phyloP scores from a whole-genome alignment of 2,797 vertebrate genomes.

The Neosalanx taihuensis region DNA sequence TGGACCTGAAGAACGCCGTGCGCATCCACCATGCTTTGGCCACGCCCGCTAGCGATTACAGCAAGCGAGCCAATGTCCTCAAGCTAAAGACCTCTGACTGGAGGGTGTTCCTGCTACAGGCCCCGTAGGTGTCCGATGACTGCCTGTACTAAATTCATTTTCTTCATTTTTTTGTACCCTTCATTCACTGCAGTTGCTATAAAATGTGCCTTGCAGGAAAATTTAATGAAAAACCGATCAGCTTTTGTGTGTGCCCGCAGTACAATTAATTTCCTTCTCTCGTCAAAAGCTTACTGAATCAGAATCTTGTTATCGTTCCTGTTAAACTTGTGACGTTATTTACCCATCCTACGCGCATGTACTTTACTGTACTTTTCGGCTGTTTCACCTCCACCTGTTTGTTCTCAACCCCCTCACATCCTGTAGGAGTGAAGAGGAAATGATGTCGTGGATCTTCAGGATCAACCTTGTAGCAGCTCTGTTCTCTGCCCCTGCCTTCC shows the following conservation, averaged over 20 bases:
- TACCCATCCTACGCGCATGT: no score
- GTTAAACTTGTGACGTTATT: no score
- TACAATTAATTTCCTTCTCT: neutral
- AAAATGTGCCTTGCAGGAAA: no score
- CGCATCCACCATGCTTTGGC: constrained; percentile 93
- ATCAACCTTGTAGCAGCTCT: constrained; percentile 95
- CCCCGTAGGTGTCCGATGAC: constrained; percentile 77
- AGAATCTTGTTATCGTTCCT: neutral
- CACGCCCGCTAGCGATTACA: constrained; percentile 91
- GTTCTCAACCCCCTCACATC: neutral
- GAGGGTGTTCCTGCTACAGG: constrained; percentile 96
- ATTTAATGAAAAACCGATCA: no score
- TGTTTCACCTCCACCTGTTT: neutral
- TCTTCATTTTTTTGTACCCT: no score
- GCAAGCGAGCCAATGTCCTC: constrained; percentile 91
- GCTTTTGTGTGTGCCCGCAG: neutral
- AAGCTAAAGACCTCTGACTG: constrained; percentile 97
- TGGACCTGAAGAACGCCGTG: constrained; percentile 93
- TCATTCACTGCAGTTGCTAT: no score
- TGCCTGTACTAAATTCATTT: neutral
- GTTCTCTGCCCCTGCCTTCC: constrained; percentile 95
- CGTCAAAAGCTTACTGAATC: neutral
- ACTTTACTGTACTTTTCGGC: no score
- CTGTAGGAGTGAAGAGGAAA: constrained; percentile 90
- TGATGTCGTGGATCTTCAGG: constrained; percentile 95